Evolutionary conservation across 92 coral and sea anemone genomes (phyloP).

Genomic region (Siderastrea radians): DNA sequence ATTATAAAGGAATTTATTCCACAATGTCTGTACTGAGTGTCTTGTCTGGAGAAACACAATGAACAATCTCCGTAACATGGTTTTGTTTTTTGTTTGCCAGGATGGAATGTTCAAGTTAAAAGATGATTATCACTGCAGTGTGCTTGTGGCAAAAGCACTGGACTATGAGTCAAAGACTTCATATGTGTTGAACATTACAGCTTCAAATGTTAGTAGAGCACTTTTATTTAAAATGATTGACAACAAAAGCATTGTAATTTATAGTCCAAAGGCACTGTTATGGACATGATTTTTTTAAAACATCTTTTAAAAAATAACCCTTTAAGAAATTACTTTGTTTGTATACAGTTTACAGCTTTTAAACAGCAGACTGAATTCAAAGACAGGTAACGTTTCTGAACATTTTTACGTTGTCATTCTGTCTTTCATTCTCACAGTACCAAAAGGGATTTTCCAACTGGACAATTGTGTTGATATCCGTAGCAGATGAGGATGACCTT

Average conservation of each 20-base stretch:
- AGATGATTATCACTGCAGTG: slow-evolving; percentile 61
- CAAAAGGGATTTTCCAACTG: slow-evolving; percentile 30
- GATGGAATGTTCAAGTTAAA: slow-evolving; percentile 55
- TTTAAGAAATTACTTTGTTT: too few relatives aligned
- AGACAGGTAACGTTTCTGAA: neutral
- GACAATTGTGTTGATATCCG: slow-evolving; percentile 35
- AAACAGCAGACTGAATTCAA: too few relatives aligned
- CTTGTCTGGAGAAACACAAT: neutral
- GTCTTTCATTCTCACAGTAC: neutral
- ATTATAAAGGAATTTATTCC: too few relatives aligned
- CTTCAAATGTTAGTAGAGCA: slow-evolving; percentile 41
- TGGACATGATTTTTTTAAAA: too few relatives aligned
- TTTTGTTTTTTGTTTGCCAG: slow-evolving; percentile 9
- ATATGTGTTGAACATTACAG: slow-evolving; percentile 60
- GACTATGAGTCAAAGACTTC: slow-evolving; percentile 40
- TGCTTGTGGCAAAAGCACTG: slow-evolving; percentile 47
- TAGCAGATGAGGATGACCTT: slow-evolving; percentile 72
- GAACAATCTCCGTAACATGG: neutral
- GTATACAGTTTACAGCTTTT: too few relatives aligned
- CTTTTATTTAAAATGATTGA: too few relatives aligned
- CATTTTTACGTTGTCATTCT: neutral
- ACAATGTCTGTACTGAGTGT: neutral
- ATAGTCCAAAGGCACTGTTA: too few relatives aligned
- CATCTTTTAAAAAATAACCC: too few relatives aligned
- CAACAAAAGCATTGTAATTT: too few relatives aligned